phyloP scores from a whole-genome alignment of 1,140 invertebrate species.

The Drosophila nasuta region DNA sequence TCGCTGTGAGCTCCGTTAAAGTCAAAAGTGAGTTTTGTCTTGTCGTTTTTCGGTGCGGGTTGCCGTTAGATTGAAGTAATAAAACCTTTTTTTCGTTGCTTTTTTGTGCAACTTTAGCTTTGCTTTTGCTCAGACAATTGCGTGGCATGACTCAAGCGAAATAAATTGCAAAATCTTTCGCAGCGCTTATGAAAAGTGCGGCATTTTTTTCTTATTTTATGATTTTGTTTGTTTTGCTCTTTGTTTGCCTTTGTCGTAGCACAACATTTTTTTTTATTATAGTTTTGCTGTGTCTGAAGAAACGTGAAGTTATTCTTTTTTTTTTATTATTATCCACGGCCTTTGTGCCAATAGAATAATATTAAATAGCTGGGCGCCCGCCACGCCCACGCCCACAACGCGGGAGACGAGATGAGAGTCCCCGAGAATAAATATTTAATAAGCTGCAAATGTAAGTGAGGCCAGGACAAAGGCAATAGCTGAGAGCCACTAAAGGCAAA shows the following conservation, averaged over 20 bases:
- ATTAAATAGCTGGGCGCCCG: conserved; percentile 32
- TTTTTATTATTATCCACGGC: conserved; percentile 28
- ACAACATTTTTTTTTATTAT: conserved; percentile 61
- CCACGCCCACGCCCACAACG: conserved; percentile 46
- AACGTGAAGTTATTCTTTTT: conserved; percentile 72
- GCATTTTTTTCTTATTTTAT: conserved; percentile 65
- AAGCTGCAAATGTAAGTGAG: conserved; percentile 42
- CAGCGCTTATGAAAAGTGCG: conserved; percentile 68
- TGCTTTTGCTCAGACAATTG: conserved; percentile 62
- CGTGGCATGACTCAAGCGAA: conserved; percentile 74
- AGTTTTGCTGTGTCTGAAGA: conserved; percentile 40
- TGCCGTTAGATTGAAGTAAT: conserved; percentile 70
- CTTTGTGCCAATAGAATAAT: conserved; percentile 34
- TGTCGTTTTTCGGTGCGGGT: conserved; percentile 33
- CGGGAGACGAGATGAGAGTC: conserved; percentile 15
- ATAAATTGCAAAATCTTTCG: conserved; percentile 81
- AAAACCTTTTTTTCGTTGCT: conserved; percentile 54
- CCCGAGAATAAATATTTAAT: conserved; percentile 67
- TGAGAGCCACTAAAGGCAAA: neutral
- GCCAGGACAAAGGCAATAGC: conserved; percentile 22
- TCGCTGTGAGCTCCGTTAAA: conserved; percentile 38
- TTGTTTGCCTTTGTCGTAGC: conserved; percentile 15
- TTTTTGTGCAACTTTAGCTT: conserved; percentile 52
- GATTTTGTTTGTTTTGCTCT: conserved; percentile 52
- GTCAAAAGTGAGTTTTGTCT: conserved; percentile 65